Percentiles rank a stretch among this genome's conserved stretches.
Evolutionary conservation across 2,113 vertebrate species (phyloP).

Genomic region (Gallinago jamesoni): DNA sequence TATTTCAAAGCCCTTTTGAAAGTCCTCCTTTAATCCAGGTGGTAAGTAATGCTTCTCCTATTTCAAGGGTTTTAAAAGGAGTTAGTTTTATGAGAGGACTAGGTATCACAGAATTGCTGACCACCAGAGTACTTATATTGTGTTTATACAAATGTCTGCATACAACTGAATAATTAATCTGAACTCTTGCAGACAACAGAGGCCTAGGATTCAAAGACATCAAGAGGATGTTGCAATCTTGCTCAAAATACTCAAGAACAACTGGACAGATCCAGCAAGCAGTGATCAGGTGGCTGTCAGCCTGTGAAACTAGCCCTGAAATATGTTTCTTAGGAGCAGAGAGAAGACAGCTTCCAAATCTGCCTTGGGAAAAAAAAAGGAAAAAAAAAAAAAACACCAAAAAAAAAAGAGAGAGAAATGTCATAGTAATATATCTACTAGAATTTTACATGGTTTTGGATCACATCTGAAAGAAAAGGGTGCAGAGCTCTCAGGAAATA

Average conservation of each 20-base stretch:
- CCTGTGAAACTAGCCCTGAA: neutral
- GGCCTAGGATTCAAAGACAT: neutral
- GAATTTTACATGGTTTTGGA: neutral
- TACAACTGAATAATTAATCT: neutral
- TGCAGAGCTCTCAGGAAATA: neutral
- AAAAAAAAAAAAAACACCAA: too few species aligned
- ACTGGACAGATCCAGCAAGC: neutral
- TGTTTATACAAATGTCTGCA: too few species aligned
- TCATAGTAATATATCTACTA: neutral
- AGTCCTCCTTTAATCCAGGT: neutral
- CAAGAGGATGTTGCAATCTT: neutral
- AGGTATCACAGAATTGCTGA: neutral
- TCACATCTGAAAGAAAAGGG: neutral
- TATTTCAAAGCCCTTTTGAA: neutral
- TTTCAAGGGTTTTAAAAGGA: neutral
- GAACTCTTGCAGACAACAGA: neutral
- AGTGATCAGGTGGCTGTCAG: neutral
- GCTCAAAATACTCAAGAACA: neutral
- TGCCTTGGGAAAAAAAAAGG: neutral
- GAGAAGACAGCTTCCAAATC: neutral
- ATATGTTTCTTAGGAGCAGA: neutral
- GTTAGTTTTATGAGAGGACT: neutral
- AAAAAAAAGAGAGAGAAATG: neutral
- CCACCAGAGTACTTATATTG: neutral
- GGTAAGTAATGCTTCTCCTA: neutral